Evolutionary conservation across 1,140 invertebrate genomes (phyloP).

Genomic region (Drusus annulatus): DNA sequence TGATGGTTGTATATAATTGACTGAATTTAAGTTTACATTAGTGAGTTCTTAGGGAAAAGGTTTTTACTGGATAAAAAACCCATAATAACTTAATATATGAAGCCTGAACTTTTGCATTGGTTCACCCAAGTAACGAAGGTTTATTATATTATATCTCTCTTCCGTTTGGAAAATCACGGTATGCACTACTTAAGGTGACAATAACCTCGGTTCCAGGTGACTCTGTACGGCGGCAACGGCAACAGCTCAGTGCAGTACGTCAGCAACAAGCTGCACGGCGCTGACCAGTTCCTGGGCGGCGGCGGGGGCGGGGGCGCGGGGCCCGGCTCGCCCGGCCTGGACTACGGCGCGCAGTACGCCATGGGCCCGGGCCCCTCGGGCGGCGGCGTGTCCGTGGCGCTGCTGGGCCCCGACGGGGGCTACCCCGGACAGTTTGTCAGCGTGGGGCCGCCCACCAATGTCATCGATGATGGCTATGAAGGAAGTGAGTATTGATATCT

Average conservation of each 20-base stretch:
- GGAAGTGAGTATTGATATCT: conserved; percentile 21
- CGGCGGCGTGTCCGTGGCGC: conserved; percentile 56
- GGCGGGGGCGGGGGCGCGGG: conserved; percentile 52
- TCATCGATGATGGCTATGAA: conserved; percentile 67
- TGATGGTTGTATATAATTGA: too few species aligned
- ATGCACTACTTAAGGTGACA: too few species aligned
- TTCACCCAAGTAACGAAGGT: too few species aligned
- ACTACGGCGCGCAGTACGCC: conserved; percentile 62
- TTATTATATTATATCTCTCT: too few species aligned
- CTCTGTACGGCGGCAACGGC: conserved; percentile 69
- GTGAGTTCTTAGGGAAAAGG: too few species aligned
- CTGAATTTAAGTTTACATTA: too few species aligned
- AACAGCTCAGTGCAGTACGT: conserved; percentile 67
- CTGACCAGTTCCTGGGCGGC: conserved; percentile 66
- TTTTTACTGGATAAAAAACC: too few species aligned
- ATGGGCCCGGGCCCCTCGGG: conserved; percentile 57
- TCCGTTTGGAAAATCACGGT: too few species aligned
- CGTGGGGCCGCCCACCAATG: conserved; percentile 65
- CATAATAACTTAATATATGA: too few species aligned
- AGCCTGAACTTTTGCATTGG: too few species aligned
- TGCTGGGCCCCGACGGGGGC: conserved; percentile 61
- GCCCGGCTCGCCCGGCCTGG: conserved; percentile 42
- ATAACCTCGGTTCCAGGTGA: conserved; percentile 64
- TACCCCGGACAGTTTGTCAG: conserved; percentile 53
- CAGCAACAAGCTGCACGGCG: conserved; percentile 45